Percentiles rank a stretch among this genome's conserved stretches.
Conservation (phyloP, 2,797 vertebrate genomes). For the Mormyrops attenuatus region DNA sequence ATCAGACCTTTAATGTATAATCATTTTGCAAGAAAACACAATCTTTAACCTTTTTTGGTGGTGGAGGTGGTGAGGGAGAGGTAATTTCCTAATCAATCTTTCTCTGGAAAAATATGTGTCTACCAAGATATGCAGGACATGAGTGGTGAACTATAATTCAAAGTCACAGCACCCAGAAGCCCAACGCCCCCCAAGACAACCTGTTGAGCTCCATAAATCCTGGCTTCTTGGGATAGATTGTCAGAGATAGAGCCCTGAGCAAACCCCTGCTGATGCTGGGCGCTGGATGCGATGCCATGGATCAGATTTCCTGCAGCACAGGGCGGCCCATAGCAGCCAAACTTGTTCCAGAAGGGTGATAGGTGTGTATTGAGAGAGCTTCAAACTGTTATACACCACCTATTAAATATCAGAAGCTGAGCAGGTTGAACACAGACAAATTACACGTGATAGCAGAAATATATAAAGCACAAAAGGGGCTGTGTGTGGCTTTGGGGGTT, state of each 20-base stretch:
- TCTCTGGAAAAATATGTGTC: neutral
- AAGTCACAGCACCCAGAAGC: neutral
- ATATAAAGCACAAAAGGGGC: neutral
- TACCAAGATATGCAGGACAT: neutral
- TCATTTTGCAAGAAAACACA: slow-evolving; percentile 21
- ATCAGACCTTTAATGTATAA: slow-evolving; percentile 24
- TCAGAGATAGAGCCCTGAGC: neutral
- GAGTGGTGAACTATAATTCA: neutral
- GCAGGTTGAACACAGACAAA: neutral
- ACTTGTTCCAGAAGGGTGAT: neutral
- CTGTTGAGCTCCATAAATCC: neutral
- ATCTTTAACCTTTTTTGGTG: slow-evolving; percentile 6
- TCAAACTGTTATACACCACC: neutral
- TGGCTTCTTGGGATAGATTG: neutral
- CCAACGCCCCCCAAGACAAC: neutral
- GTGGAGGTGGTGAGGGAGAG: neutral
- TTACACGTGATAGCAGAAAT: neutral
- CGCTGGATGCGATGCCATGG: neutral
- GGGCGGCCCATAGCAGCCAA: neutral
- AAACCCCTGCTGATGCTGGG: neutral
- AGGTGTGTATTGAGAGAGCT: neutral
- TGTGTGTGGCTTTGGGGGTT: neutral
- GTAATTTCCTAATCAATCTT: slow-evolving; percentile 18
- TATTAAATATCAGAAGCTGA: neutral
- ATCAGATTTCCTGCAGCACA: neutral